A percentile compares a stretch with the other conserved stretches of the same genome.
These are phyloP conservation scores for Petrolisthes cinctipes DNA, from an alignment of 2,888 invertebrate species.

Conservation along the genomic window DNA sequence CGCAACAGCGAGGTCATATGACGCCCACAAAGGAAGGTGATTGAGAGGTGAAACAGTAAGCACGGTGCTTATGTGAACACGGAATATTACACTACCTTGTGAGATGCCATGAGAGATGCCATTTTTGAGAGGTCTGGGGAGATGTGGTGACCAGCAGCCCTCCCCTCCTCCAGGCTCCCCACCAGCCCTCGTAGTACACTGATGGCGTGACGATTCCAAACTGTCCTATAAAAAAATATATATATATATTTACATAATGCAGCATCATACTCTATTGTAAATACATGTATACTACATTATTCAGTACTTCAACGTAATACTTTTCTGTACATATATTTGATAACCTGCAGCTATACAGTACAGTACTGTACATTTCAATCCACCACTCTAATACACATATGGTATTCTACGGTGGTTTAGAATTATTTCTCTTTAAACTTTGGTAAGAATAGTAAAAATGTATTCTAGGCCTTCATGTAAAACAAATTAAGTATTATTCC, in stretches of 20 bases:
- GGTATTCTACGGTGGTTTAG: background rate
- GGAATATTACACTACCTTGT: constrained; percentile 28
- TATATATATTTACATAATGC: background rate
- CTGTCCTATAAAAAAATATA: constrained; percentile 30
- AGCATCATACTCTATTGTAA: too few relatives aligned
- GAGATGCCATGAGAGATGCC: constrained; percentile 46
- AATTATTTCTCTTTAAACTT: too few relatives aligned
- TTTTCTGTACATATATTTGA: too few relatives aligned
- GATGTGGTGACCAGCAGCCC: constrained; percentile 21
- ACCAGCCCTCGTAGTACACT: constrained; percentile 36
- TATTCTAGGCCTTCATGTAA: too few relatives aligned
- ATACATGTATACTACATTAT: too few relatives aligned
- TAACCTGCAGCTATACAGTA: too few relatives aligned
- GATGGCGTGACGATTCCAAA: constrained; percentile 51
- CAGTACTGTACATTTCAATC: background rate
- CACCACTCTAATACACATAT: background rate
- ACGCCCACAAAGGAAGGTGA: background rate
- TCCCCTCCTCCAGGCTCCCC: constrained; percentile 29
- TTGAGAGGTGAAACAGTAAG: background rate
- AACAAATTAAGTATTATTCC: too few relatives aligned
- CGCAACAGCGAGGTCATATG: background rate
- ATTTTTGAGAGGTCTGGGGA: constrained; percentile 39
- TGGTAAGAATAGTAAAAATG: too few relatives aligned
- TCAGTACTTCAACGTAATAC: too few relatives aligned
- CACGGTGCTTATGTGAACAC: background rate